These are phyloP conservation scores for Rhagonycha lutea DNA, from an alignment of 2,888 invertebrate species.

Conservation along the genomic window DNA sequence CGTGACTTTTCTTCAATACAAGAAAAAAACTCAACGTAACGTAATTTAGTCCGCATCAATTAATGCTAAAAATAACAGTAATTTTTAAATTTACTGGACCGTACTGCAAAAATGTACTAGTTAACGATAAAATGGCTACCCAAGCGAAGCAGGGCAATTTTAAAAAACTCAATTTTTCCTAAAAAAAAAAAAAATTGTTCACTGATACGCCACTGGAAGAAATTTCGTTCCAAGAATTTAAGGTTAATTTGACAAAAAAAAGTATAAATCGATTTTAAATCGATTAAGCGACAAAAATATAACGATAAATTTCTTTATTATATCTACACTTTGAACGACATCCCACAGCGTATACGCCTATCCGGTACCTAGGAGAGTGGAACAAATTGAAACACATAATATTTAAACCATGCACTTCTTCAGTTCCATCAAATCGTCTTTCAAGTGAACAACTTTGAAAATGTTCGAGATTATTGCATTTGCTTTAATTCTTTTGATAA, in stretches of 20 bases:
- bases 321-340: background rate
- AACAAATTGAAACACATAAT: background rate
- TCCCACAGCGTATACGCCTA: background rate
- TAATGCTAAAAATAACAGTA: no score
- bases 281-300: background rate
- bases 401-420: background rate
- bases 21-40: no score
- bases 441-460: background rate
- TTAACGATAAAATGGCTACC: no score
- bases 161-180: no score
- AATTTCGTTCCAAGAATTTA: background rate
- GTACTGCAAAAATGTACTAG: no score
- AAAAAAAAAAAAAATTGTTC: no score
- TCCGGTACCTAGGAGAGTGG: background rate
- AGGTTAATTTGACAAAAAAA: background rate
- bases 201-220: background rate
- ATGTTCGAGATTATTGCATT: background rate
- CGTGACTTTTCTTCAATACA: no score
- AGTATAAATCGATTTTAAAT: background rate
- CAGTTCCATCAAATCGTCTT: background rate
- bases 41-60: no score
- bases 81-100: no score
- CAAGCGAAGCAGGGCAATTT: no score
- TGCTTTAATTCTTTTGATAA: background rate
- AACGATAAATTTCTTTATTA: background rate